A percentile compares a stretch with the other conserved stretches of the same genome.
Conservation (phyloP, 2,113 vertebrate genomes). For the Mormoops blainvillei region DNA sequence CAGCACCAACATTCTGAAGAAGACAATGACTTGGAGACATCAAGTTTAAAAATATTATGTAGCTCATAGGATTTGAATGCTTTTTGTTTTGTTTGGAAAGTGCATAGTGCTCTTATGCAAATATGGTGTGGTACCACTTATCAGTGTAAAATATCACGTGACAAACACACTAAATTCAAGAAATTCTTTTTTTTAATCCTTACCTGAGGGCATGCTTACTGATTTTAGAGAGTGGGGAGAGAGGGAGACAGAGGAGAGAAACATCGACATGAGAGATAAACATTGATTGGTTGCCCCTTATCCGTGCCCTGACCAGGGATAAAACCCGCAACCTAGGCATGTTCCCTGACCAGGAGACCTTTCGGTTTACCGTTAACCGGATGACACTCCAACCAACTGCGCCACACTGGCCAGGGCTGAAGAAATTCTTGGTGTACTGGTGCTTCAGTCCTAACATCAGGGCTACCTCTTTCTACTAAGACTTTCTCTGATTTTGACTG, state of each 20-base stretch:
- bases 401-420: not conserved
- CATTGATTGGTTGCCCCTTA: no score
- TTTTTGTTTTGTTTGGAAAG: constrained; percentile 14
- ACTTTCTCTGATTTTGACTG: not conserved
- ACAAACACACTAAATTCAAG: not conserved
- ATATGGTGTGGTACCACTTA: not conserved
- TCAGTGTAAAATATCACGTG: not conserved
- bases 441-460: not conserved
- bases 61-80: not conserved
- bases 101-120: not conserved
- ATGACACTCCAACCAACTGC: no score
- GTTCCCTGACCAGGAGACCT: no score
- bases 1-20: not conserved
- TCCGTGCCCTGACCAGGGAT: no score
- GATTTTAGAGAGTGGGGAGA: no score
- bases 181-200: not conserved
- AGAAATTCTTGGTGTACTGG: not conserved
- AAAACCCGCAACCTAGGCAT: no score
- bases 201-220: no score
- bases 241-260: no score
- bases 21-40: not conserved
- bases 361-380: no score
- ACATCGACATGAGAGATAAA: no score
- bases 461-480: not conserved
- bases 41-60: not conserved